Conservation (phyloP, 2,797 vertebrate species). For the Notoglanidium macrostoma region DNA sequence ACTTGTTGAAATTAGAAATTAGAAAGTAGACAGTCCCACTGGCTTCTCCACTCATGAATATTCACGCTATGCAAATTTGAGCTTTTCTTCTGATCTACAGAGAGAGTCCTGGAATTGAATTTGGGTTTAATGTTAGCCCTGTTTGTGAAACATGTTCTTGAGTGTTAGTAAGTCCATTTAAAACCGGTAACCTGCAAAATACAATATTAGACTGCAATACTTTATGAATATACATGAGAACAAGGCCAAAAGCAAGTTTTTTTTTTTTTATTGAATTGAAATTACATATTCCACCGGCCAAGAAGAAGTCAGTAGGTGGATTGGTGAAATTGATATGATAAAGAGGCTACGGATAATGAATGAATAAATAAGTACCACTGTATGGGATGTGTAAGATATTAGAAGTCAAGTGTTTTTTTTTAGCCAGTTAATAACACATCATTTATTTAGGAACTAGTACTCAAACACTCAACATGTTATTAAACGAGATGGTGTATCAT, state of each 20-base stretch:
- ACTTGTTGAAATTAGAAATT: conserved; percentile 37
- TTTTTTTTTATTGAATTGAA: neutral
- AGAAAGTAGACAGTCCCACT: conserved; percentile 11
- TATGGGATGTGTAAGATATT: neutral
- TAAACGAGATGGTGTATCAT: neutral
- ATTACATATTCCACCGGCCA: neutral
- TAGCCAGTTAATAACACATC: neutral
- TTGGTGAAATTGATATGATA: neutral
- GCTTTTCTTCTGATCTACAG: conserved; percentile 20
- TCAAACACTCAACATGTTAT: neutral
- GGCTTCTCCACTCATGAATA: conserved; percentile 19
- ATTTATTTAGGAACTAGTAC: neutral
- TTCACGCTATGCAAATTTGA: conserved; percentile 24
- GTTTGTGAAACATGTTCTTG: neutral
- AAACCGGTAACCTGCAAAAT: neutral
- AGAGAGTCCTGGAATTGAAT: conserved; percentile 24
- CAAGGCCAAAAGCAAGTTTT: neutral
- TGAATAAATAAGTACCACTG: neutral
- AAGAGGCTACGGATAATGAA: neutral
- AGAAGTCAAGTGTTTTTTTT: neutral
- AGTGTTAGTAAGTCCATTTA: neutral
- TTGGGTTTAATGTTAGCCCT: neutral
- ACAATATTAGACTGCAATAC: neutral
- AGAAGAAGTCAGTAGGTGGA: neutral
- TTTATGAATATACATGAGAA: conserved; percentile 3